Evolutionary conservation across 2,797 vertebrate genomes (phyloP).

Genomic region (Calcarius lapponicus): DNA sequence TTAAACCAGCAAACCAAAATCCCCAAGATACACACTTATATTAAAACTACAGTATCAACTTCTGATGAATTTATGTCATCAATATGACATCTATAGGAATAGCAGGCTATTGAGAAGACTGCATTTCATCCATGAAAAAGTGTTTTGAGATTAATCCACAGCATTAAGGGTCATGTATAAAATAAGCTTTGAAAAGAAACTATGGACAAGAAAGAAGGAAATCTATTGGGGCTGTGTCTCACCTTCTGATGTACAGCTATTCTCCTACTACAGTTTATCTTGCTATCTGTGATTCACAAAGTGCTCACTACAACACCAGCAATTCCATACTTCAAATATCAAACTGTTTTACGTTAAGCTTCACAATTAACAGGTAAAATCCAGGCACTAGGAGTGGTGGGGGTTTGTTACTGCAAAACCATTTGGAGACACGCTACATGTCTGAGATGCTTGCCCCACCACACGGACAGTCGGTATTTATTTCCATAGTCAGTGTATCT

Average conservation of each 20-base stretch:
- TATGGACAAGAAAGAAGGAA: not conserved
- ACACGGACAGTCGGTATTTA: conserved; percentile 34
- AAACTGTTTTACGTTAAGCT: not conserved
- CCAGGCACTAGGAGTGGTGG: not conserved
- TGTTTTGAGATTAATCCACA: not conserved
- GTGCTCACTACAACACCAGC: not conserved
- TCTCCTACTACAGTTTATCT: not conserved
- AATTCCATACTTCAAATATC: not conserved
- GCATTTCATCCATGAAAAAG: not conserved
- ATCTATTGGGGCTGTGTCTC: not conserved
- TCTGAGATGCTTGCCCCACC: conserved; percentile 55
- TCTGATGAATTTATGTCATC: not conserved
- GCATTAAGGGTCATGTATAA: not conserved
- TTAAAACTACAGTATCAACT: not conserved
- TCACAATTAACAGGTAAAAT: not conserved
- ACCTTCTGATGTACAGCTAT: not conserved
- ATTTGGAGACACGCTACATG: conserved; percentile 2
- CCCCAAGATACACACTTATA: not conserved
- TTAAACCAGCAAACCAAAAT: not conserved
- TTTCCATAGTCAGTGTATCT: not conserved
- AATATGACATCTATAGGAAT: not conserved
- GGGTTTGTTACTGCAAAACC: not conserved
- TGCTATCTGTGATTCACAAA: not conserved
- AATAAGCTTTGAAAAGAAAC: not conserved
- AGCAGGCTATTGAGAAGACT: not conserved